Base-by-base conservation (phyloP, 2,113 vertebrate genomes). In the Aegotheles bennettii region DNA sequence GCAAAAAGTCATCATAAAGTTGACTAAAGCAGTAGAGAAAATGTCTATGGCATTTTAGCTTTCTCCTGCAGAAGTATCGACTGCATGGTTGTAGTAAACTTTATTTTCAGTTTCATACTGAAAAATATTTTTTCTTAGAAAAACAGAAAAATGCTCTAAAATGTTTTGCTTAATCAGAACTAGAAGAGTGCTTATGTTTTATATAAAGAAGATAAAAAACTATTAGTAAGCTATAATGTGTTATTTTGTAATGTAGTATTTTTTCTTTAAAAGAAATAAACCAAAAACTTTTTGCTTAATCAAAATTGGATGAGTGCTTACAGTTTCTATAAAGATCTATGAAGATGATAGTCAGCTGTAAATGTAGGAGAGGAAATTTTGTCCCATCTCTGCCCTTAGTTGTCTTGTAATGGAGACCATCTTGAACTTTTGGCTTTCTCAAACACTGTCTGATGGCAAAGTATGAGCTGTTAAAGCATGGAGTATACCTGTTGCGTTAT, bases 141-240 rank as follows among this genome's bases (percentile, higher is more conserved):
- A 51, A 68, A 5, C 7, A 20, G 28, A 16, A 43, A 61, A 61
- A 48, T 16, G 14, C 0, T 1, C 23, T 5, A 3, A 65, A 38
- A 8, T 5, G 2, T 42, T 73, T 89, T 75, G 5, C 26, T 81
- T 77, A 56, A 65, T 87, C 28, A 43, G 45, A 79, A 63, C 33
- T 36, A 33, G 21, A 48, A 64, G 26, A 1, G 4, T 68, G 29
- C 12, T 81, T 77, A 9, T 45, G 12, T 24, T 64, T 76, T 70
- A 36, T 47, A 14, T 23, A 28, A 65, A 60, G 38, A 54, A 45
- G 56, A 28, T 53, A 26, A 71, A 63, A 33, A 13, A 15, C 1
- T 6, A n/a, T 76, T 64, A 42, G 13, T 67, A 24, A 33, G 3
- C 19, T 59, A 6, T n/a, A 50, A 25, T 35, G 6, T 75, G 47